These are phyloP conservation scores for Dasysyrphus tricinctus DNA, from an alignment of 2,888 invertebrate species.

Conservation along the genomic window DNA sequence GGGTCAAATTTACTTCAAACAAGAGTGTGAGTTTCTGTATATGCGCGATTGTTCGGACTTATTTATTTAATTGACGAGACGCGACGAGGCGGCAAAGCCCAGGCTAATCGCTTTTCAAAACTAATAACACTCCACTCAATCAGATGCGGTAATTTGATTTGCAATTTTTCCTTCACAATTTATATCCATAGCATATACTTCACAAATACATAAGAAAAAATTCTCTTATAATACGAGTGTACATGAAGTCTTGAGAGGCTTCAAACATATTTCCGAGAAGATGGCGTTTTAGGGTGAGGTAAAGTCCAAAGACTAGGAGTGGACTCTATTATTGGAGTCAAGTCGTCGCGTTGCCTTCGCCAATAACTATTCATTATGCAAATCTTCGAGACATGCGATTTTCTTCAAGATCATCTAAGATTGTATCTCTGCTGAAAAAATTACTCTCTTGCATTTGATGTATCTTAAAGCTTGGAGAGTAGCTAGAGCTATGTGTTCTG, in stretches of 20 bases:
- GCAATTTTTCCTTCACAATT: slow-evolving; percentile 35
- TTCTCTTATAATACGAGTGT: not conserved
- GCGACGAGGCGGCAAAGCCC: slow-evolving; percentile 30
- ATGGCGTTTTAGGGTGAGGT: slow-evolving; percentile 53
- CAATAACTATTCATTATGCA: slow-evolving; percentile 50
- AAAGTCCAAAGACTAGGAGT: slow-evolving; percentile 55
- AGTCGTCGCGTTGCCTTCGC: slow-evolving; percentile 43
- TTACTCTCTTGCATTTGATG: slow-evolving; percentile 26
- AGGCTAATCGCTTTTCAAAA: slow-evolving; percentile 68
- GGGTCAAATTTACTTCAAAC: slow-evolving; percentile 45
- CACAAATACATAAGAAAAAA: not conserved
- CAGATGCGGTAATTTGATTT: slow-evolving; percentile 58
- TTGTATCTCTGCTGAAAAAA: slow-evolving; percentile 23
- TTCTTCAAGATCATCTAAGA: slow-evolving; percentile 58
- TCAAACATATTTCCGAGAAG: slow-evolving; percentile 40
- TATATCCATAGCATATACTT: not conserved
- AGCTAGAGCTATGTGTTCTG: not conserved
- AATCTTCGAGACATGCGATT: slow-evolving; percentile 55
- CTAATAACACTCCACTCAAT: slow-evolving; percentile 67
- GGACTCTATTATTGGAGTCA: slow-evolving; percentile 44
- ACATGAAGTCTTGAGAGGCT: slow-evolving; percentile 24
- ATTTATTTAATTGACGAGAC: slow-evolving; percentile 19
- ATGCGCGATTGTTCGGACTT: slow-evolving; percentile 4
- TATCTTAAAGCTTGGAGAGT: slow-evolving; percentile 12
- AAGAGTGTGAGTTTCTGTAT: slow-evolving; percentile 9